Conservation (phyloP, 1,140 invertebrate genomes). For the Melitaea cinxia region DNA sequence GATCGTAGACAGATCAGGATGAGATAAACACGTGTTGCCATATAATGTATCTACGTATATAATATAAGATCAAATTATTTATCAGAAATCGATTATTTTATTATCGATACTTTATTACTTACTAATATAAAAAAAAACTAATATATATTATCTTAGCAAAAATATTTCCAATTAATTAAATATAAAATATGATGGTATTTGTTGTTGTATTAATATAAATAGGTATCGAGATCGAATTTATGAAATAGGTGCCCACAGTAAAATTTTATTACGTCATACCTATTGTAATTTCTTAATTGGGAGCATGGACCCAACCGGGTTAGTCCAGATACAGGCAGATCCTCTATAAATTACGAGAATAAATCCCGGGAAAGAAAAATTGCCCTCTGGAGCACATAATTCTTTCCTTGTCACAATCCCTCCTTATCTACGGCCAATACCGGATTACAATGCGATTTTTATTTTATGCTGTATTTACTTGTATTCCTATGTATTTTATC, state of each 20-base stretch:
- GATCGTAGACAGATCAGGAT: constrained; percentile 55
- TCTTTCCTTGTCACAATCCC: constrained; percentile 81
- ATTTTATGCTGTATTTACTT: constrained; percentile 73
- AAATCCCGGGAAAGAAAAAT: constrained; percentile 81
- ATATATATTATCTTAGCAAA: too few relatives aligned
- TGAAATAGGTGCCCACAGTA: too few relatives aligned
- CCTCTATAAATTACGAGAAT: constrained; percentile 81
- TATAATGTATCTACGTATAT: neutral
- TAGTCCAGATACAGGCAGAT: constrained; percentile 78
- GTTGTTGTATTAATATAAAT: too few relatives aligned
- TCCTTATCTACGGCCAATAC: constrained; percentile 80
- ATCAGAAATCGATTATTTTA: too few relatives aligned
- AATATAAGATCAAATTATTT: too few relatives aligned
- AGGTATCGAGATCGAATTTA: too few relatives aligned
- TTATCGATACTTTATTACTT: too few relatives aligned
- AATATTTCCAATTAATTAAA: too few relatives aligned
- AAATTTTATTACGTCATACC: constrained; percentile 25
- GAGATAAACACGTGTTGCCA: constrained; percentile 31
- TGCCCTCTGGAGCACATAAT: constrained; percentile 82
- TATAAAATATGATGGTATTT: too few relatives aligned
- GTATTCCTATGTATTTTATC: constrained; percentile 50
- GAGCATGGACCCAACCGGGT: constrained; percentile 60
- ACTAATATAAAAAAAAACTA: too few relatives aligned
- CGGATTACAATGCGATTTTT: constrained; percentile 82
- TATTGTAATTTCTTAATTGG: constrained; percentile 63